Evolutionary conservation across 2,888 invertebrate species (phyloP).

Genomic region (Mimas tiliae): DNA sequence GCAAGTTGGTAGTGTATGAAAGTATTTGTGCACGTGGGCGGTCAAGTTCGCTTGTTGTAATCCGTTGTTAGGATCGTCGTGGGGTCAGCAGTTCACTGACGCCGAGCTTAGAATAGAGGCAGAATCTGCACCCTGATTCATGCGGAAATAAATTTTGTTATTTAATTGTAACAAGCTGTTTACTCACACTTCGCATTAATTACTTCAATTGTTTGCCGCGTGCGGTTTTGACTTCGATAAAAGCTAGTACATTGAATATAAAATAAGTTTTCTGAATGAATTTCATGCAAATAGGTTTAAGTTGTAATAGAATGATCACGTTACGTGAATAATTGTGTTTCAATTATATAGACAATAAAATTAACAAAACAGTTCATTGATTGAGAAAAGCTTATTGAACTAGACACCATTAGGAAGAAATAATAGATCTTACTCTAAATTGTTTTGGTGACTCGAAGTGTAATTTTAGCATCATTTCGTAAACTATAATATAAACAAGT

Average conservation of each 20-base stretch:
- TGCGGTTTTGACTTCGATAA: conserved; percentile 61
- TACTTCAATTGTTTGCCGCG: conserved; percentile 50
- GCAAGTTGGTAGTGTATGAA: conserved; percentile 49
- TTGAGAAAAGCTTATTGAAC: not conserved
- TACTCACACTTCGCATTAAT: conserved; percentile 67
- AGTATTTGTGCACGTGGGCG: conserved; percentile 69
- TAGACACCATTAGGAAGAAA: not conserved
- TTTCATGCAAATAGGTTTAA: conserved; percentile 43
- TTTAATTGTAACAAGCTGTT: conserved; percentile 60
- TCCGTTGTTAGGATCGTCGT: conserved; percentile 58
- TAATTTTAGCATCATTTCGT: not conserved
- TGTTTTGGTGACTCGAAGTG: not conserved
- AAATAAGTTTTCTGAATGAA: conserved; percentile 41
- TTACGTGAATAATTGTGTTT: conserved; percentile 12
- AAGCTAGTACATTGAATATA: conserved; percentile 47
- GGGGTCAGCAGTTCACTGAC: conserved; percentile 71
- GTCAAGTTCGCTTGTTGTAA: conserved; percentile 73
- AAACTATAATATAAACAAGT: not conserved
- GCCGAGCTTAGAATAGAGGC: conserved; percentile 59
- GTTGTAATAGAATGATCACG: conserved; percentile 42
- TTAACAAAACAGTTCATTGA: not conserved
- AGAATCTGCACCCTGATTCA: conserved; percentile 65
- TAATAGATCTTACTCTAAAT: not conserved
- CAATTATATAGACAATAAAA: conserved; percentile 1
- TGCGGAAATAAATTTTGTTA: conserved; percentile 60